A percentile compares a stretch with the other conserved stretches of the same genome.
phyloP scores from a whole-genome alignment of 37 sponge, comb jelly and placozoan genomes.

The Crambe crambe region DNA sequence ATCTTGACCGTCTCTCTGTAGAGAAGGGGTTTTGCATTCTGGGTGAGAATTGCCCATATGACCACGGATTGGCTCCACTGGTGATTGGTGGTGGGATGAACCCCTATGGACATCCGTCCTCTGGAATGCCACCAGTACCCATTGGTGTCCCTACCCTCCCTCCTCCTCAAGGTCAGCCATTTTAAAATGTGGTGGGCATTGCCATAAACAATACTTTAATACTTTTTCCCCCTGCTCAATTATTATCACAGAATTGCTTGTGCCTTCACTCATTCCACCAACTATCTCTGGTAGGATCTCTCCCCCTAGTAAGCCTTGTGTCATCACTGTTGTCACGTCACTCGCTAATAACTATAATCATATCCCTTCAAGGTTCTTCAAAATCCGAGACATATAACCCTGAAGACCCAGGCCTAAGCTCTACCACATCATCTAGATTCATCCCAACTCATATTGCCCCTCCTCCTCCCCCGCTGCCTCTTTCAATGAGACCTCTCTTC shows the following conservation, averaged over 20 bases:
- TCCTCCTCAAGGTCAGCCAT: slow-evolving; percentile 1
- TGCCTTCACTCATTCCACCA: slow-evolving; percentile 19
- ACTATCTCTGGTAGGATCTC: slow-evolving; percentile 13
- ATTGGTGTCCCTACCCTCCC: slow-evolving; percentile 28
- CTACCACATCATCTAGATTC: slow-evolving; percentile 4
- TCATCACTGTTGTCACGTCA: neutral
- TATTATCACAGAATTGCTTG: neutral
- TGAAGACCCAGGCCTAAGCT: slow-evolving; percentile 72
- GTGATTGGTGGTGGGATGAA: slow-evolving; percentile 64
- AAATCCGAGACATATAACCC: slow-evolving; percentile 79
- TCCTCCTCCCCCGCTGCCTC: slow-evolving; percentile 44
- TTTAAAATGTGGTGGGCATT: neutral
- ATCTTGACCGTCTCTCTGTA: neutral
- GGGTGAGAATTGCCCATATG: slow-evolving; percentile 94
- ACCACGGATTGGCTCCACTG: slow-evolving; percentile 92
- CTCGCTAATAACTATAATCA: neutral
- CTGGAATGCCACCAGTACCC: slow-evolving; percentile 23
- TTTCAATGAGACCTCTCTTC: slow-evolving; percentile 4
- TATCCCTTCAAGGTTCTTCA: neutral
- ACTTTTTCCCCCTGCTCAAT: neutral
- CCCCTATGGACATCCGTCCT: slow-evolving; percentile 45
- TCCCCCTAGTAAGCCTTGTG: slow-evolving; percentile 7
- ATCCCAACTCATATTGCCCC: slow-evolving; percentile 19
- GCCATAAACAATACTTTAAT: neutral
- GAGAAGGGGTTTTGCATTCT: slow-evolving; percentile 95